phyloP scores from a whole-genome alignment of 2,888 invertebrate species.

The Limenitis camilla region DNA sequence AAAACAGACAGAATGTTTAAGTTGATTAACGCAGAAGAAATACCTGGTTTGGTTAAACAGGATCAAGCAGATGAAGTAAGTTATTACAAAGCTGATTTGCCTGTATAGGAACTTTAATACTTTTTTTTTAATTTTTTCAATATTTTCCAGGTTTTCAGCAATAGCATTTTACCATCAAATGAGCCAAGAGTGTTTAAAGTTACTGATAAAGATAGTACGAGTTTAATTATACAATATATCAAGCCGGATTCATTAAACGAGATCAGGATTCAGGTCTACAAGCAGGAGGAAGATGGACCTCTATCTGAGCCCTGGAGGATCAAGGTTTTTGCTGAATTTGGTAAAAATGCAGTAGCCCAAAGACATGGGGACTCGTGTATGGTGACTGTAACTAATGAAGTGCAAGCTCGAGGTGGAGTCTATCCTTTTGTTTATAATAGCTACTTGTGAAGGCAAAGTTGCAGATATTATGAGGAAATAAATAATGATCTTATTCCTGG shows the following conservation, averaged over 20 bases:
- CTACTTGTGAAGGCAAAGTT: not conserved
- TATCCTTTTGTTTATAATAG: constrained; percentile 3
- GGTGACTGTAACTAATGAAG: not conserved
- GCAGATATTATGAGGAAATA: too few relatives aligned
- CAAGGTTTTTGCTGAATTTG: constrained; percentile 2
- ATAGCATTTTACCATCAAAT: not conserved
- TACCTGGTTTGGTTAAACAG: constrained; percentile 6
- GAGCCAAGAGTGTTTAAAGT: not conserved
- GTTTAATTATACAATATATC: constrained; percentile 2
- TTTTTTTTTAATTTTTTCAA: not conserved
- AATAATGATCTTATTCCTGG: too few relatives aligned
- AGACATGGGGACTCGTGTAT: constrained; percentile 5
- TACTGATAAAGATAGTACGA: not conserved
- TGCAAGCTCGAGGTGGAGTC: not conserved
- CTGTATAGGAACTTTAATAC: not conserved
- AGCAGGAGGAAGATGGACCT: constrained; percentile 5
- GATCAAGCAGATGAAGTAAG: not conserved
- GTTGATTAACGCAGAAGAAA: constrained; percentile 4
- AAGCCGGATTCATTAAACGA: constrained; percentile 4
- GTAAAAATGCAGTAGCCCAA: not conserved
- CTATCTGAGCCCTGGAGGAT: constrained; percentile 11
- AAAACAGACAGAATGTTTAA: constrained; percentile 12
- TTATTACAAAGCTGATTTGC: not conserved
- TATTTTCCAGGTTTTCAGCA: constrained; percentile 1
- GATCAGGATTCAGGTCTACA: constrained; percentile 8